Evolutionary conservation across 1,140 invertebrate genomes (phyloP).

Genomic region (Oedothorax gibbosus): DNA sequence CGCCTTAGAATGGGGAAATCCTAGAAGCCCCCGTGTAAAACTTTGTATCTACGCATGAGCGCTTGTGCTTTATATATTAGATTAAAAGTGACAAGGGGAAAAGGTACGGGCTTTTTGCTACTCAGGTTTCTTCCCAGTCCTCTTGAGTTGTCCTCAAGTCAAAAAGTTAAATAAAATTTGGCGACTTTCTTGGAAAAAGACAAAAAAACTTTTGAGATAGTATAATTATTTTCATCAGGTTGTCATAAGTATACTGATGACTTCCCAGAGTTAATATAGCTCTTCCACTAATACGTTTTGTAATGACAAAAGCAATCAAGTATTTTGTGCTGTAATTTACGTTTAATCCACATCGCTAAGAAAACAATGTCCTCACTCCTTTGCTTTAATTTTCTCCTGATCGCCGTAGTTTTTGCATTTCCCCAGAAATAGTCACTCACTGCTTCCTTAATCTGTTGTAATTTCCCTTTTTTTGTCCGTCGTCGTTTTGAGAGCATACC

Average conservation of each 20-base stretch:
- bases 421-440: not conserved
- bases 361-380: conserved; percentile 50
- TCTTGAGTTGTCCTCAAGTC: conserved; percentile 9
- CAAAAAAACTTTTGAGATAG: conserved; percentile 10
- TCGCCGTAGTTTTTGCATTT: conserved; percentile 20
- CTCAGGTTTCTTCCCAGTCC: conserved; percentile 50
- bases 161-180: conserved; percentile 54
- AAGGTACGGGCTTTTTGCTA: conserved; percentile 34
- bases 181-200: conserved; percentile 1
- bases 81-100: conserved; percentile 56
- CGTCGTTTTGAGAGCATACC: conserved; percentile 4
- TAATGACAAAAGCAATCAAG: conserved; percentile 55
- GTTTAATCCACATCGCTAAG: conserved; percentile 45
- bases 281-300: conserved; percentile 47
- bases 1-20: conserved; percentile 58
- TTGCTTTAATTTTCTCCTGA: conserved; percentile 56
- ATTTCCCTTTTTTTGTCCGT: conserved; percentile 11
- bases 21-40: conserved; percentile 55
- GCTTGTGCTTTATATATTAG: conserved; percentile 59
- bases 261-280: conserved; percentile 43
- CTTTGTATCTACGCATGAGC: conserved; percentile 55
- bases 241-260: conserved; percentile 27
- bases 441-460: conserved; percentile 41
- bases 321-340: conserved; percentile 44
- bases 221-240: conserved; percentile 57